Evolutionary conservation across 2,113 vertebrate species (phyloP).

Genomic region (Desmodus rotundus): DNA sequence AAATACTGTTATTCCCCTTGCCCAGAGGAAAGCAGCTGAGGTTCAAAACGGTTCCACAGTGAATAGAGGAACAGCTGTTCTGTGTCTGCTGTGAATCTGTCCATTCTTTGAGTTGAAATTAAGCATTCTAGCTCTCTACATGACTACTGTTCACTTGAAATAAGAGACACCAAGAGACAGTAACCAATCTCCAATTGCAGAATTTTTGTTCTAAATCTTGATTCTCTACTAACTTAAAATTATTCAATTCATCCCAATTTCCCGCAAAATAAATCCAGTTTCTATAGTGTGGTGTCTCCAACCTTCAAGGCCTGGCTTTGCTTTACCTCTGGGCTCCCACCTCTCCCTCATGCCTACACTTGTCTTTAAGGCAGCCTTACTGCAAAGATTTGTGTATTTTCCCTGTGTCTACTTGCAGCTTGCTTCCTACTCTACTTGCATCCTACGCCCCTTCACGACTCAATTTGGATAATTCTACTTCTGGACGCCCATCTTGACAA

Average conservation of each 20-base stretch:
- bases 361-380: neutral
- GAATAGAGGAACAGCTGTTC: neutral
- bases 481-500: neutral
- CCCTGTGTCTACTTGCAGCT: neutral
- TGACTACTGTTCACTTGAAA: neutral
- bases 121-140: neutral
- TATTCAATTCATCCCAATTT: neutral
- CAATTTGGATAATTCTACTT: neutral
- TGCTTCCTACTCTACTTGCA: neutral
- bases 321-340: neutral
- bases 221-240: neutral
- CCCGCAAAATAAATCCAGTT: neutral
- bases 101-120: neutral
- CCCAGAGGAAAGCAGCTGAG: neutral
- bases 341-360: neutral
- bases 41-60: neutral
- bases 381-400: neutral
- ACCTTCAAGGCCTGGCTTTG: neutral
- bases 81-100: neutral
- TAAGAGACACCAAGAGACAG: neutral
- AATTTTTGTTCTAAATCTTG: neutral
- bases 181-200: neutral
- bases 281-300: neutral
- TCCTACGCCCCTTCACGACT: neutral
- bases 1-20: neutral